Base-by-base conservation (phyloP, 2,113 vertebrate genomes). In the Ibidorhyncha struthersii region DNA sequence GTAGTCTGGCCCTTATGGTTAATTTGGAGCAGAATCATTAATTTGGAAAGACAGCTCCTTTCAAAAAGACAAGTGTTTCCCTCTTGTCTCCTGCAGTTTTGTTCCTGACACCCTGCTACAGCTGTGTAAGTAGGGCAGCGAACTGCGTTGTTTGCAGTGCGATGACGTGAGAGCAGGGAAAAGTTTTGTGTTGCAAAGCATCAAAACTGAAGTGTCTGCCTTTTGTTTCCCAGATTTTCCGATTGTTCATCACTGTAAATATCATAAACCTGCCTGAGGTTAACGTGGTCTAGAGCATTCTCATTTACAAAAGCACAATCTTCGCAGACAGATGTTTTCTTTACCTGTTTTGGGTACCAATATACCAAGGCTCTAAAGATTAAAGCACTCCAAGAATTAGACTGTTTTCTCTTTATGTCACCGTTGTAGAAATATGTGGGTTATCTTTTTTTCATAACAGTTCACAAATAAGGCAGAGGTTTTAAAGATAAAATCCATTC, bases 121-220 rank as follows among this genome's bases (percentile, higher is more conserved):
- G 56, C 82, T 61, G 49, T 7, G 20, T 53, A 70, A 94, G 70
- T 78, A 89, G 89, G 70, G 91, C 95, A 87, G 69, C 0, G 0
- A 61, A 2, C 36, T 62, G 70, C 0, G 0, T 6, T 18, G 2
- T 38, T 86, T 30, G 55, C 77, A 41, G 55, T 0, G 5, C 1
- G 0, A 1, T 90, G 92, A 88, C 0, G 11, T 43, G 41, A n/a
- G 86, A 81, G 59, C 76, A 77, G 82, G 85, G 82, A 52, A 29
- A 79, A 73, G 62, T 87, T 85, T 17, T 80, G 50, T 61, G 72
- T 80, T 62, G 74, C 74, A 76, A 43, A 91, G 56, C 50, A 16
- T 73, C 84, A 55, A 77, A 82, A 59, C 0, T 45, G 58, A 89
- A 58, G n/a, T 1, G 0, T 49, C 63, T 74, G 50, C 25, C 73